Evolutionary conservation across 2,888 invertebrate species (phyloP), one percentile per base, ranked within the genome.

Genomic region (Lacanobia oleracea): DNA sequence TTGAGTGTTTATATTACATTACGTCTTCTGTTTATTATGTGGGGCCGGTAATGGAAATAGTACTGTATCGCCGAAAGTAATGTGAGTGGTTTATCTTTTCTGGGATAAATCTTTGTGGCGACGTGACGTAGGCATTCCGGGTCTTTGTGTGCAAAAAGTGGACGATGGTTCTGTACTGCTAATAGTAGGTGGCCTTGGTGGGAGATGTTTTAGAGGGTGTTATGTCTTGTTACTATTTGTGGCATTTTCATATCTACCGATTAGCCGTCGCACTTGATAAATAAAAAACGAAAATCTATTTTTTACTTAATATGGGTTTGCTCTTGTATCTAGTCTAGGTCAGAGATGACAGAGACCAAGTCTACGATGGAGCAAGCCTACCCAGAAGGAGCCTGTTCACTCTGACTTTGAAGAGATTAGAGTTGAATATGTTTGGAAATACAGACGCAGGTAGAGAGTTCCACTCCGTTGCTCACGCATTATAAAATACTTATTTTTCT

Each of bases 1-100:
- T 68, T 73, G 66, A 53, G 27, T 66, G 63, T 69, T 73, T 73
- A 56, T 51, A 57, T 59, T 68, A 76, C 61, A 66, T 67, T 75
- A 66, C 33, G 48, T 73, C n/a, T 16, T 64, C 45, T 67, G 63
- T 77, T 72, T 72, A 78, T 80, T 74, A 66, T 73, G 66, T 59
- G 68, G 33, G 72, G 60, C 33, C 23, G 27, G 77, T 75, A 81
- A 80, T 80, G 67, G 67, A 56, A 63, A 62, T 48, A 18, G 68
- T 59, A 53, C 64, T 65, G 65, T 63, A 54, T 77, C 51, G 27
- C 48, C 60, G 14, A 60, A 72, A 73, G 68, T 73, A 77, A 85
- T 85, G 85, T 69, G 45, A 53, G 53, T 71, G 72, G 57, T 85
- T 80, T 83, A 65, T 85, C 68, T 77, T 60, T 72, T 75, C 57